Percentiles rank a stretch among this genome's conserved stretches.
phyloP scores from a whole-genome alignment of 2,797 vertebrate genomes.

The Propithecus perrieri region DNA sequence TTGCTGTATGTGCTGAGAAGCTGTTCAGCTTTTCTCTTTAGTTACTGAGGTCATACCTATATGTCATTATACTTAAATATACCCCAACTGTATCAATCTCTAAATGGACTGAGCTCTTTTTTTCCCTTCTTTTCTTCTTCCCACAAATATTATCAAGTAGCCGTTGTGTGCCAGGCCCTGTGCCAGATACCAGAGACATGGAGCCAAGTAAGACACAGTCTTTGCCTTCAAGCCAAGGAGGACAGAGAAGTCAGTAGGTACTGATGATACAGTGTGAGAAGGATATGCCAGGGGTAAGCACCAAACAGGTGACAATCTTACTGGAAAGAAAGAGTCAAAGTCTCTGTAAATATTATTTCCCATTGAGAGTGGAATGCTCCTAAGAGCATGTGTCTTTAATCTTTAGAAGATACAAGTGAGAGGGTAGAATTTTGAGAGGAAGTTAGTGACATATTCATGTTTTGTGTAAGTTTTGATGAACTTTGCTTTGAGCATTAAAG shows the following conservation, averaged over 20 bases:
- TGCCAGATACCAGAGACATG: background rate
- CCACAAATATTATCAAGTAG: slow-evolving; percentile 3
- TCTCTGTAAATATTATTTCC: background rate
- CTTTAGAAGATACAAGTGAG: background rate
- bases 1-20: background rate
- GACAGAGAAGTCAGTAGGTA: background rate
- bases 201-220: background rate
- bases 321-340: background rate
- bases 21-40: background rate
- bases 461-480: slow-evolving; percentile 34
- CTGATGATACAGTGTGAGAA: background rate
- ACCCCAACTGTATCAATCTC: background rate
- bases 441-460: background rate
- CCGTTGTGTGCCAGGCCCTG: background rate
- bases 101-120: background rate
- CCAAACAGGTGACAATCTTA: background rate
- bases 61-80: background rate
- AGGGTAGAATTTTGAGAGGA: background rate
- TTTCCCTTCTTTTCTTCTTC: background rate
- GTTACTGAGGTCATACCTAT: background rate
- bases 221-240: background rate
- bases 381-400: background rate
- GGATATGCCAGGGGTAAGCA: no score
- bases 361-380: background rate
- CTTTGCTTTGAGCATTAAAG: slow-evolving; percentile 21